A percentile compares a stretch with the other conserved stretches of the same genome.
phyloP scores from a whole-genome alignment of 2,888 invertebrate species.

The Chesias legatella region DNA sequence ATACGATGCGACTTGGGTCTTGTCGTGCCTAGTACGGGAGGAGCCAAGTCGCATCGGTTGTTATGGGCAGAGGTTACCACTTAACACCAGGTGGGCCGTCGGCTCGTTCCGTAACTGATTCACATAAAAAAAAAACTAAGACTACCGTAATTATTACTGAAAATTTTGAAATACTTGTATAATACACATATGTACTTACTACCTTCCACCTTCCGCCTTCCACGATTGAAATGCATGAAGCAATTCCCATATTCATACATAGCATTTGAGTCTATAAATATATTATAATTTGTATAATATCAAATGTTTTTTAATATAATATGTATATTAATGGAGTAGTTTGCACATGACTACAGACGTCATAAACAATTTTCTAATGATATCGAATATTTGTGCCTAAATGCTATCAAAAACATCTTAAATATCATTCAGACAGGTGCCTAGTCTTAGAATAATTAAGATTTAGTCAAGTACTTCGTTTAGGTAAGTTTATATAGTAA shows the following conservation, averaged over 20 bases:
- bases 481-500: slow-evolving; percentile 3
- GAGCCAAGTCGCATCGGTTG: too few relatives aligned
- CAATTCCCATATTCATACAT: too few relatives aligned
- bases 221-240: too few relatives aligned
- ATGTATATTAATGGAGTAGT: background rate
- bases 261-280: too few relatives aligned
- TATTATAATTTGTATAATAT: too few relatives aligned
- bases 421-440: slow-evolving; percentile 8
- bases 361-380: slow-evolving; percentile 11
- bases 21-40: too few relatives aligned
- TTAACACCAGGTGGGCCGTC: too few relatives aligned
- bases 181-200: slow-evolving; percentile 33
- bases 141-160: slow-evolving; percentile 15
- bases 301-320: too few relatives aligned
- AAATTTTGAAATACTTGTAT: slow-evolving; percentile 19
- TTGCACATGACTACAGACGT: background rate
- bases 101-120: too few relatives aligned
- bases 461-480: slow-evolving; percentile 1
- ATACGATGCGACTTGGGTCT: too few relatives aligned
- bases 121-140: too few relatives aligned
- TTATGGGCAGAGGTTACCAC: too few relatives aligned
- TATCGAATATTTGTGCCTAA: slow-evolving; percentile 19
- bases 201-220: slow-evolving; percentile 30
- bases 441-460: slow-evolving; percentile 3
- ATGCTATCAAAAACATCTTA: slow-evolving; percentile 10